phyloP scores from a whole-genome alignment of 2,797 vertebrate genomes.

The Orestias chungarensis region DNA sequence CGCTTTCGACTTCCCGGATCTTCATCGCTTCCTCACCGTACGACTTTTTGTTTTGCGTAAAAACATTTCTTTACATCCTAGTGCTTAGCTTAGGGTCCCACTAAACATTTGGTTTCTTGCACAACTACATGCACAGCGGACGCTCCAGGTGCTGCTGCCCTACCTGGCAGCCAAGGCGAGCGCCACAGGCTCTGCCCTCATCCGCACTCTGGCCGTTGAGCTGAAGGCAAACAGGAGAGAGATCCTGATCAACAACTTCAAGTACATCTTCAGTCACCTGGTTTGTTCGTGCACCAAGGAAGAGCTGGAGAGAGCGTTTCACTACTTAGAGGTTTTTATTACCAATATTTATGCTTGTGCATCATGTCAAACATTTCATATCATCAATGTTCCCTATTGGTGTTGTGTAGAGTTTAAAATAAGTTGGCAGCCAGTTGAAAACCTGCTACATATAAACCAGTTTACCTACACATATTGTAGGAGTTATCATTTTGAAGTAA shows the following conservation, averaged over 20 bases:
- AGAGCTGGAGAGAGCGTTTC: slow-evolving; percentile 92
- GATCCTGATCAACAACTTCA: slow-evolving; percentile 98
- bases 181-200: slow-evolving; percentile 89
- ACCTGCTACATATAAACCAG: background rate
- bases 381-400: background rate
- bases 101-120: background rate
- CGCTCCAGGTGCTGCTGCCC: slow-evolving; percentile 93
- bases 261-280: slow-evolving; percentile 98
- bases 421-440: background rate
- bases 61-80: no score
- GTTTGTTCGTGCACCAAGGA: slow-evolving; percentile 98
- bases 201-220: slow-evolving; percentile 93
- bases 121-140: slow-evolving; percentile 77
- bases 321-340: slow-evolving; percentile 90
- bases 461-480: background rate
- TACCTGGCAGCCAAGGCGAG: slow-evolving; percentile 97
- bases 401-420: background rate
- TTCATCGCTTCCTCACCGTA: slow-evolving; percentile 95
- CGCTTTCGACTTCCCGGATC: slow-evolving; percentile 97
- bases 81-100: no score
- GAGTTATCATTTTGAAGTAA: background rate
- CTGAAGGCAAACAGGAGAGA: slow-evolving; percentile 94
- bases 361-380: background rate
- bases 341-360: background rate
- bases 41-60: no score